Base-by-base conservation (phyloP, 2,113 vertebrate species). In the Pygathrix nemaeus region DNA sequence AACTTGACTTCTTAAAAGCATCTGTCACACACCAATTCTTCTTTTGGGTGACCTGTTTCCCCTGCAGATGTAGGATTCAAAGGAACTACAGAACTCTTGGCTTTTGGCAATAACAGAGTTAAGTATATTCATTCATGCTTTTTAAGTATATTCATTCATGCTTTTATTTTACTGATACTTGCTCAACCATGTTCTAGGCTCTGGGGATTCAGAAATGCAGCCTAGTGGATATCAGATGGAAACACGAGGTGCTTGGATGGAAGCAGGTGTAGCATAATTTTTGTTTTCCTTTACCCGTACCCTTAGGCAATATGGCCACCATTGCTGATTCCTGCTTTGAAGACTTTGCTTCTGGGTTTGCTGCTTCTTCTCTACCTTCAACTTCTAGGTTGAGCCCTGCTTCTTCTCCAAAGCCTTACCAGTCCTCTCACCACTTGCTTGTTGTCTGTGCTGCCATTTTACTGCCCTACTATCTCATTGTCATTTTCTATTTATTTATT, bases 161-260 rank as follows among this genome's bases (percentile, higher is more conserved):
- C 64, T 72, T 94, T 23, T 55, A 50, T 97, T 88, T 79, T 75
- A 64, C 13, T 78, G 43, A 43, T 43, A 78, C 73, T 96, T 73
- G 43, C 27, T 81, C 45, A 52, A 21, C 52, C 30, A 27, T 78
- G 8, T 57, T 75, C 45, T 38, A 30, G 50, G 45, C 30, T 73
- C 14, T 50, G 8, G 40, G 35, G n/a, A 50, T 35, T 94, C 92
- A 81, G 70, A 89, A 59, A 17, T 57, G 18, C 59, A 81, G 17
- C 50, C 38, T 35, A 38, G 27, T 76, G 57, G 64, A 12, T 80
- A 57, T 35, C 64, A 52, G 38, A 30, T 3, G 52, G 93, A 45
- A 76, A 9, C 35, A 78, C 1, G 7, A 59, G 30, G 23, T n/a
- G 55, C 79, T 81, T n/a, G n/a, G 90, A 30, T 72, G 8, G 64